Percentiles rank a stretch among this genome's conserved stretches.
These are phyloP conservation scores for Anguilla marmorata DNA, from an alignment of 2,797 vertebrate genomes.

Conservation along the genomic window DNA sequence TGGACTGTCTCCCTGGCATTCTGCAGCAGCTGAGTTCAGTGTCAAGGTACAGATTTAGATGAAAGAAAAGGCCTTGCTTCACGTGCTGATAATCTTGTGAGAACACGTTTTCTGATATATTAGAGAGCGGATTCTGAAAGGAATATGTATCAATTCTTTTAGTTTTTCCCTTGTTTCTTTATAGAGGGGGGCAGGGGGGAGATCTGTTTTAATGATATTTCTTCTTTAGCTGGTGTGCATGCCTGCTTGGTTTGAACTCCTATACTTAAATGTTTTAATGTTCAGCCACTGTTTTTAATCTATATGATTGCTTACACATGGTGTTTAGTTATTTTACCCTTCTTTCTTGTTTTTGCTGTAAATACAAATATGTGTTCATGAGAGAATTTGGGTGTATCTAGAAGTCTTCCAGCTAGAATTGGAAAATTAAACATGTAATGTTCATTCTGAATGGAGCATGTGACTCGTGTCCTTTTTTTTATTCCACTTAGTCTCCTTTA, in stretches of 20 bases:
- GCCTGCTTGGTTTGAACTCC: conserved; percentile 32
- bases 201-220: conserved; percentile 23
- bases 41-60: neutral
- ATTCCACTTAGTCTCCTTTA: neutral
- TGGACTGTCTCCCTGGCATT: neutral
- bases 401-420: conserved; percentile 59
- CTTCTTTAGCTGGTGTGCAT: conserved; percentile 40
- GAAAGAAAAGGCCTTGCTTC: neutral
- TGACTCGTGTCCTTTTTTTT: neutral
- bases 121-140: conserved; percentile 20
- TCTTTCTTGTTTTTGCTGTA: conserved; percentile 49
- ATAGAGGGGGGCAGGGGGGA: neutral
- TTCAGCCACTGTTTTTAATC: conserved; percentile 34
- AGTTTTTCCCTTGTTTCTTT: conserved; percentile 35
- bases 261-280: conserved; percentile 31
- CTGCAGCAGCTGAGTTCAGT: neutral
- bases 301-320: neutral
- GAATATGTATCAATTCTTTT: conserved; percentile 24
- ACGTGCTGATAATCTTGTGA: neutral
- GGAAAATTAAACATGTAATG: conserved; percentile 5
- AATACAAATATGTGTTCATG: conserved; percentile 52
- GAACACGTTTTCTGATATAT: neutral
- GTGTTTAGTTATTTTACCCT: conserved; percentile 36
- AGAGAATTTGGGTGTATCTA: conserved; percentile 27
- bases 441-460: neutral